These are phyloP conservation scores for Pelecanoides urinatrix DNA, from an alignment of 2,113 vertebrate species.

Conservation along the genomic window DNA sequence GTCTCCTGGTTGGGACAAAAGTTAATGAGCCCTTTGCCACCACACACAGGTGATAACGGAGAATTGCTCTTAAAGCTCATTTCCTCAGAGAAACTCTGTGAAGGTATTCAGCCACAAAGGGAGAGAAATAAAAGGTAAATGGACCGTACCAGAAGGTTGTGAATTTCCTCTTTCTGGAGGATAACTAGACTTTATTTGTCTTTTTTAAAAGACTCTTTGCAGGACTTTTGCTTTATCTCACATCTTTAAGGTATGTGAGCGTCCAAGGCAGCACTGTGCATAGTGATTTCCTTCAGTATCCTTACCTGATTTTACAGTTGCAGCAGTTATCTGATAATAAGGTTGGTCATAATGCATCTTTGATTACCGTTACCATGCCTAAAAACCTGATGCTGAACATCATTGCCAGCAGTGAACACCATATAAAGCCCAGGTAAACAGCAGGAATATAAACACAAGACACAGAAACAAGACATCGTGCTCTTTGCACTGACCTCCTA, in stretches of 20 bases:
- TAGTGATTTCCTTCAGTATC: background rate
- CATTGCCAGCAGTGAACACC: background rate
- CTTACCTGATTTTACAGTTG: background rate
- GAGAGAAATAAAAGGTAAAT: background rate
- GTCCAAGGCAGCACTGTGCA: background rate
- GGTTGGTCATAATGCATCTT: background rate
- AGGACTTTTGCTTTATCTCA: background rate
- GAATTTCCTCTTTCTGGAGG: background rate
- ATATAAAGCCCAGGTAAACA: background rate
- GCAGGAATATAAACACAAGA: background rate
- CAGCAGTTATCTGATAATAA: background rate
- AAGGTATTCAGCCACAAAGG: background rate
- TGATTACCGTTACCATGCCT: background rate
- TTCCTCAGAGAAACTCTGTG: background rate
- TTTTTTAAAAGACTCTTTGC: background rate
- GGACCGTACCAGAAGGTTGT: background rate
- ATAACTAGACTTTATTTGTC: background rate
- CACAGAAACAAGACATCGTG: background rate
- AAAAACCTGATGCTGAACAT: background rate
- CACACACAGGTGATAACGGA: accelerated
- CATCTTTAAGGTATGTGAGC: background rate
- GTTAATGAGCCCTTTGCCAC: background rate
- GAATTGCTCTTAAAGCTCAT: background rate
- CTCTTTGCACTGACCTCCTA: background rate
- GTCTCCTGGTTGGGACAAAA: background rate